phyloP scores from a whole-genome alignment of 2,113 vertebrate genomes.

The Rhabdomys dilectus region DNA sequence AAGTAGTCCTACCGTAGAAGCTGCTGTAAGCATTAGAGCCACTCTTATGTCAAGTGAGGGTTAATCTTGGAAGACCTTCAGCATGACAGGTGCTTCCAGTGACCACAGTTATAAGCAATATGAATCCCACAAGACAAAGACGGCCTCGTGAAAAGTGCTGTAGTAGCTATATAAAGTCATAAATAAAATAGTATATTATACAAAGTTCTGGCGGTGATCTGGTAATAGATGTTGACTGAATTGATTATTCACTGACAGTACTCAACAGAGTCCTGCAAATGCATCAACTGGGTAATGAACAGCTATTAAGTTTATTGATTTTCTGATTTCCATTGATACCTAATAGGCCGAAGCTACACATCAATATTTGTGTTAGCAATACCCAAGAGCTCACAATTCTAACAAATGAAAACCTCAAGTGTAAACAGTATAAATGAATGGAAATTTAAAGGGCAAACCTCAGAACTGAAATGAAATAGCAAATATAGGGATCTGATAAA shows the following conservation, averaged over 20 bases:
- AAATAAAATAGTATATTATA: conserved; percentile 82
- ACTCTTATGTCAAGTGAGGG: not conserved
- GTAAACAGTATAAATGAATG: conserved; percentile 84
- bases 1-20: not conserved
- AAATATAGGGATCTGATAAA: conserved; percentile 48
- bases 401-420: conserved; percentile 92
- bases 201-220: conserved; percentile 84
- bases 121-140: conserved; percentile 45
- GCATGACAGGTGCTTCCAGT: conserved; percentile 2
- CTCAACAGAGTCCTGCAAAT: conserved; percentile 91
- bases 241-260: conserved; percentile 91
- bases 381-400: conserved; percentile 89
- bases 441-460: conserved; percentile 84
- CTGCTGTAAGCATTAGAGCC: not conserved
- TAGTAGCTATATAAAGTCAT: conserved; percentile 69
- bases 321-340: conserved; percentile 98
- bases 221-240: conserved; percentile 93
- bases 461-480: conserved; percentile 81
- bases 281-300: conserved; percentile 95
- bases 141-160: conserved; percentile 44
- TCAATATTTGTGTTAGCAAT: conserved; percentile 97
- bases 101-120: conserved; percentile 48
- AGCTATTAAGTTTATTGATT: conserved; percentile 98
- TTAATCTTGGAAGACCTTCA: conserved; percentile 3
- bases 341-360: conserved; percentile 93